A percentile compares a stretch with the other conserved stretches of the same genome.
Conservation (phyloP, 2,888 invertebrate species). For the Lasioglossum leucozonium region DNA sequence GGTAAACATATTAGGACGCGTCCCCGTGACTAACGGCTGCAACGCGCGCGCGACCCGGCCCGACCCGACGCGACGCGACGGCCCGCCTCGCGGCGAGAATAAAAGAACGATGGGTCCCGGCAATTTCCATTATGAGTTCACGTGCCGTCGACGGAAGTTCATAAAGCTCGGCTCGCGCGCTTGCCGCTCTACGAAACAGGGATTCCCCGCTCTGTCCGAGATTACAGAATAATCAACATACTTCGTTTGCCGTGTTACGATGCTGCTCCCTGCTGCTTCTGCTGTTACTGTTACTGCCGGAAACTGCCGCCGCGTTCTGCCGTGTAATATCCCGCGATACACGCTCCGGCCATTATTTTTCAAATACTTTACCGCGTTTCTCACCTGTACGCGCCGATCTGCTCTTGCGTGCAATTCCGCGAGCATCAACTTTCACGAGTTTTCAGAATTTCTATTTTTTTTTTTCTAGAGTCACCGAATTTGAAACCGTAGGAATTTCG, state of each 20-base stretch:
- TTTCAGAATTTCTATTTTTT: not conserved
- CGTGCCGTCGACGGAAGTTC: constrained; percentile 22
- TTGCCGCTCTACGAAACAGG: constrained; percentile 1
- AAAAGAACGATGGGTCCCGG: constrained; percentile 41
- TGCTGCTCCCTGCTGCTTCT: not conserved
- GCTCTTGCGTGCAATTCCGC: not conserved
- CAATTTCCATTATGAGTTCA: constrained; percentile 48
- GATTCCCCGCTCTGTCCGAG: constrained; percentile 3
- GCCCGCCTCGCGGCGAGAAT: constrained; percentile 6
- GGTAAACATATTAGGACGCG: constrained; percentile 52
- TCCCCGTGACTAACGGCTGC: constrained; percentile 42
- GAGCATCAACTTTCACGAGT: not conserved
- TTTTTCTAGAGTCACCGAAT: not conserved
- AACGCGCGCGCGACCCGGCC: not conserved
- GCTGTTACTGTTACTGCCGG: not conserved
- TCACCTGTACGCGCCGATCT: not conserved
- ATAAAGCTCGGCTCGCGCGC: constrained; percentile 5
- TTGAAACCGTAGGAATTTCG: too few species aligned
- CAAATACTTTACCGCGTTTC: not conserved
- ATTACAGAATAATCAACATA: constrained; percentile 16
- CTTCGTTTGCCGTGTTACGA: constrained; percentile 11
- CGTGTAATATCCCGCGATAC: not conserved
- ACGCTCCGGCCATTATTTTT: not conserved
- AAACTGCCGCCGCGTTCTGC: not conserved
- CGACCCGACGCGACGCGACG: not conserved